Conservation (phyloP, 2,888 invertebrate genomes). For the Hypomecis atomaria region DNA sequence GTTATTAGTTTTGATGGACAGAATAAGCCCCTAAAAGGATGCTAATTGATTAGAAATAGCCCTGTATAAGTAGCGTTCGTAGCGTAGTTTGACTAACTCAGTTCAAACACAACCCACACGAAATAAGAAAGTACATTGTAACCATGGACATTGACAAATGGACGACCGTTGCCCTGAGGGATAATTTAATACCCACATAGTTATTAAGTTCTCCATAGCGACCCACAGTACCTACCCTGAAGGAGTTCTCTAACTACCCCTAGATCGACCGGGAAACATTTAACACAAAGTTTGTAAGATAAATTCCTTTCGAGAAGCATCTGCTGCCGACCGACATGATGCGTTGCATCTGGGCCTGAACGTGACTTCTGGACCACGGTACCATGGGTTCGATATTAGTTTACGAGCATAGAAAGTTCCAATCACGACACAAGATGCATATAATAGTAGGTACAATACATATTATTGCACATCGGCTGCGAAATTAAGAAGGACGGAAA, state of each 20-base stretch:
- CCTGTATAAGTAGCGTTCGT: no score
- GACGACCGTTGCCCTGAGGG: background rate
- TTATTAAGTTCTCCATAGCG: background rate
- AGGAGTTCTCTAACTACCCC: constrained; percentile 6
- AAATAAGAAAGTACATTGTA: no score
- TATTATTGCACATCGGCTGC: no score
- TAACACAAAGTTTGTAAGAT: constrained; percentile 28
- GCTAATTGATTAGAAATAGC: no score
- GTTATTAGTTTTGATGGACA: no score
- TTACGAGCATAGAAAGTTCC: constrained; percentile 12
- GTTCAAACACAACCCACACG: no score
- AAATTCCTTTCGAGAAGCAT: constrained; percentile 17
- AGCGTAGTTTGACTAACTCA: no score
- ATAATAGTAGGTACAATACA: background rate
- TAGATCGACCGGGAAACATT: constrained; percentile 9
- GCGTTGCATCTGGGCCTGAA: constrained; percentile 25
- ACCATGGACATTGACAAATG: no score
- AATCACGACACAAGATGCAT: constrained; percentile 13
- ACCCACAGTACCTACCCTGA: background rate
- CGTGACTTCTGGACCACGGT: constrained; percentile 14
- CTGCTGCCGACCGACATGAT: constrained; percentile 23
- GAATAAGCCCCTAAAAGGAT: no score
- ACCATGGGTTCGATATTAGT: background rate
- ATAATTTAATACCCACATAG: background rate
- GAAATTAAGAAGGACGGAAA: no score